phyloP scores from a whole-genome alignment of 1,140 invertebrate species.

The Cotesia glomerata region DNA sequence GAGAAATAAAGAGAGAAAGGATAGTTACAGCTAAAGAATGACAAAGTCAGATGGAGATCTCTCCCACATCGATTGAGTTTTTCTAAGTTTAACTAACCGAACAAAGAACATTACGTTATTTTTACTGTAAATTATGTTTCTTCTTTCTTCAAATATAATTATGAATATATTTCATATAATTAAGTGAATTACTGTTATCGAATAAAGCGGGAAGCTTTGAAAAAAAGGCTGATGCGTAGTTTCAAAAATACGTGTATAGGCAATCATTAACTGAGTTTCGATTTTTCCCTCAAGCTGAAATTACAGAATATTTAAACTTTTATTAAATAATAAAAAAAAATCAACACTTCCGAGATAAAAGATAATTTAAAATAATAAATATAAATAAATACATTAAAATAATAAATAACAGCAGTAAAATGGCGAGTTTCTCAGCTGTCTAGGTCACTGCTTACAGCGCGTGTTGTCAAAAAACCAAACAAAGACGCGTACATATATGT shows the following conservation, averaged over 20 bases:
- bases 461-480: constrained; percentile 34
- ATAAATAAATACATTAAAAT: neutral
- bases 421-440: neutral
- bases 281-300: no score
- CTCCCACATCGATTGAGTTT: constrained; percentile 20
- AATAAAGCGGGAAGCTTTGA: neutral
- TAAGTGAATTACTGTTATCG: neutral
- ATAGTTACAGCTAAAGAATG: constrained; percentile 8
- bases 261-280: no score
- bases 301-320: no score
- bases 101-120: neutral
- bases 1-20: constrained; percentile 16
- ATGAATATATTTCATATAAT: no score
- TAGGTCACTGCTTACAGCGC: neutral
- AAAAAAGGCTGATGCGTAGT: constrained; percentile 35
- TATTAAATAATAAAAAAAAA: neutral
- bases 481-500: constrained; percentile 27
- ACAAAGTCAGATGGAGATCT: constrained; percentile 11
- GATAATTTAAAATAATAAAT: neutral
- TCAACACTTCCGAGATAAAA: neutral
- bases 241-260: neutral
- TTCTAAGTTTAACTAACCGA: neutral
- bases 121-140: no score
- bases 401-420: neutral
- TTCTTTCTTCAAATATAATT: no score